Base-by-base conservation (phyloP, 2,797 vertebrate species). In the Lycodopsis pacificus region DNA sequence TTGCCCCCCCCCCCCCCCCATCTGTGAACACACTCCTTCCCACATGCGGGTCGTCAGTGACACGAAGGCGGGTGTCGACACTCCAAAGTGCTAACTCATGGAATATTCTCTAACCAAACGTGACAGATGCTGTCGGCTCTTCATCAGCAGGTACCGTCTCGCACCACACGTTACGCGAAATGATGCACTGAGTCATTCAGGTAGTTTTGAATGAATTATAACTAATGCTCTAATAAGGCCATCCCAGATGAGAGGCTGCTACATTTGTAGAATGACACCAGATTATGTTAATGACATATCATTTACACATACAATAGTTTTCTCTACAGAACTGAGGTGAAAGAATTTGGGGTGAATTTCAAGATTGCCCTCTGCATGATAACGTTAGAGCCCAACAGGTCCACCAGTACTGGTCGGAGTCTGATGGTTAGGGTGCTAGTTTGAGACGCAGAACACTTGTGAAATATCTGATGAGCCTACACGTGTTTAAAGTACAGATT, bases 11-110 rank as follows among this genome's bases (percentile, higher is more conserved):
- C 25, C 25, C 25, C 25, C 80, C 65, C 69, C 66, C 3, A 20
- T 67, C 79, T 86, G 79, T 74, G 65, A 89, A 68, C 71, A 75
- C 79, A 46, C 64, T 81, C 46, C 72, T 17, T 76, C 88, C 75
- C 73, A 89, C 83, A 65, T 51, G 76, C 75, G 65, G 71, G 62
- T 83, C 69, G 82, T 85, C 81, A 82, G 51, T 59, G 66, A 32
- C 49, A 62, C 59, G 85, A 83, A 82, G 86, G 86, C 54, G 70
- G 77, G 78, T 80, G 86, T 76, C 56, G 79, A 22, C 71, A 63
- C 46, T 51, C 58, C 58, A 58, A 49, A 34, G 32, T 49, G 67
- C 48, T 57, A 79, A 80, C 58, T 61, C 36, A 74, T 61, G 73
- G 38, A 72, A 71, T 69, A 65, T 73, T 77, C 54, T 82, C 53